Evolutionary conservation across 2,888 invertebrate species (phyloP).

Genomic region (Heliconius ethilla): DNA sequence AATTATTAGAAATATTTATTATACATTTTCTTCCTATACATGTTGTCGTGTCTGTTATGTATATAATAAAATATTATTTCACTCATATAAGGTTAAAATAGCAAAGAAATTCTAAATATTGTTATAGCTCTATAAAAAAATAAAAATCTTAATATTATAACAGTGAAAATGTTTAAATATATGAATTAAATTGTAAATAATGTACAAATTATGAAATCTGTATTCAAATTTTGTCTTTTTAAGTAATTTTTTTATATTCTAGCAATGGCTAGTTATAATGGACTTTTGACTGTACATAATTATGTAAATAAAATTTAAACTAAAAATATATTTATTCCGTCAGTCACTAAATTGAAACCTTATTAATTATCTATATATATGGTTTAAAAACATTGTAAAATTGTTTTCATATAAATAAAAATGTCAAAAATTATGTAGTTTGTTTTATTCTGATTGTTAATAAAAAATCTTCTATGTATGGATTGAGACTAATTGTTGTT

Average conservation of each 20-base stretch:
- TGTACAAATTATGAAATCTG: conserved; percentile 63
- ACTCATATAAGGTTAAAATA: conserved; percentile 18
- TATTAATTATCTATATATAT: conserved; percentile 73
- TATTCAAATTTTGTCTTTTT: conserved; percentile 56
- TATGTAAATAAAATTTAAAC: conserved; percentile 71
- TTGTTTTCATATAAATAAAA: conserved; percentile 78
- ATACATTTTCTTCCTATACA: conserved; percentile 10
- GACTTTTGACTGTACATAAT: conserved; percentile 66
- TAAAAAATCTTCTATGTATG: neutral
- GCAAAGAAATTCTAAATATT: conserved; percentile 28
- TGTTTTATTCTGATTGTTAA: conserved; percentile 12
- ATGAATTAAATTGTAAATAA: conserved; percentile 64
- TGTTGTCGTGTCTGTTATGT: conserved; percentile 23
- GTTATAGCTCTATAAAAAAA: conserved; percentile 26
- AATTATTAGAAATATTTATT: conserved; percentile 3
- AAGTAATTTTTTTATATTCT: conserved; percentile 66
- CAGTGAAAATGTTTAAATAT: conserved; percentile 31
- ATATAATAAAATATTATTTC: conserved; percentile 16
- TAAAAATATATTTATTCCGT: conserved; percentile 76
- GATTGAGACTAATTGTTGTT: no score
- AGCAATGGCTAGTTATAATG: conserved; percentile 60
- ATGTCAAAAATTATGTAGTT: conserved; percentile 39
- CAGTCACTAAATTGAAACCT: conserved; percentile 70
- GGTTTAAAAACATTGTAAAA: conserved; percentile 77
- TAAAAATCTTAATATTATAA: conserved; percentile 3